These are phyloP conservation scores for Hirtodrosophila histrioides DNA, from an alignment of 2,888 invertebrate genomes.

Conservation along the genomic window DNA sequence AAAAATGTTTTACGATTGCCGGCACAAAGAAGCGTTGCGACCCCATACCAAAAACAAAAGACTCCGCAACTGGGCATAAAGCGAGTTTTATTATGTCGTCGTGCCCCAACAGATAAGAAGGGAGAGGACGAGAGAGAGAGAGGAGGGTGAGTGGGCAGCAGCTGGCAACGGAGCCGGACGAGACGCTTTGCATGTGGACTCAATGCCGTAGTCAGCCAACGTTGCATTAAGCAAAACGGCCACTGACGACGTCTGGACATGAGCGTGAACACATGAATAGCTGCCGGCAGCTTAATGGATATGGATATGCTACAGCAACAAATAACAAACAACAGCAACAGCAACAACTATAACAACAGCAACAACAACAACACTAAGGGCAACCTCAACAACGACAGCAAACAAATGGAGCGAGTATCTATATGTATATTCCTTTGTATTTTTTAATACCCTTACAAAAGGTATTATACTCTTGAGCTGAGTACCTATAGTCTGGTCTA, in stretches of 20 bases:
- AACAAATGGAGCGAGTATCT: constrained; percentile 54
- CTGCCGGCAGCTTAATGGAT: constrained; percentile 77
- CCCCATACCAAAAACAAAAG: constrained; percentile 46
- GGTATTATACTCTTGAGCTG: neutral
- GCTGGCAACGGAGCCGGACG: constrained; percentile 13
- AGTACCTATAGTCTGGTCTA: no score
- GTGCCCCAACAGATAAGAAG: constrained; percentile 38
- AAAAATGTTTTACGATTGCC: constrained; percentile 73
- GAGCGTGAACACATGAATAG: constrained; percentile 78
- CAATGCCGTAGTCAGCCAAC: constrained; percentile 23
- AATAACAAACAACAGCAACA: constrained; percentile 35
- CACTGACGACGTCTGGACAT: constrained; percentile 69
- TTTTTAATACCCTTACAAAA: constrained; percentile 19
- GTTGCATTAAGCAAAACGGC: constrained; percentile 73
- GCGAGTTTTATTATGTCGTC: constrained; percentile 71
- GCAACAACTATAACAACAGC: constrained; percentile 38
- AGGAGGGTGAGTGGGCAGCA: constrained; percentile 16
- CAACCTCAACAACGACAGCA: constrained; percentile 23
- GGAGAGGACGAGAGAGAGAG: neutral
- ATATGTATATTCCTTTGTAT: constrained; percentile 21
- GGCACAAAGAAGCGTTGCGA: constrained; percentile 28
- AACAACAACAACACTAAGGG: constrained; percentile 26
- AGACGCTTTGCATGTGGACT: constrained; percentile 59
- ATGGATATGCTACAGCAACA: constrained; percentile 52
- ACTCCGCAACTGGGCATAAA: constrained; percentile 60